Conservation (phyloP, 2,888 invertebrate species). For the Sabellastarte sp. region DNA sequence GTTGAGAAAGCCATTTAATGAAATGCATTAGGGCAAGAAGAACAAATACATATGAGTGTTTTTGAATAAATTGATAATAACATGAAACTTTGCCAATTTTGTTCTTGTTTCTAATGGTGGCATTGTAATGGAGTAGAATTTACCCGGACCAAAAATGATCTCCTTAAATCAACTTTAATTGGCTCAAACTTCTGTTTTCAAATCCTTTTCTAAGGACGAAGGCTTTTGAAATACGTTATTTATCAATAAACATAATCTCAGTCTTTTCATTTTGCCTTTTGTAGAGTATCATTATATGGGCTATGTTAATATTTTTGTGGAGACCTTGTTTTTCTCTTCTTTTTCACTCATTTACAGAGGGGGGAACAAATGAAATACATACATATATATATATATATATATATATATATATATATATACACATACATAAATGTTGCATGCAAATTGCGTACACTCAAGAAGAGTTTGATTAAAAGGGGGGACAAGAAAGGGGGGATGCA, state of each 20-base stretch:
- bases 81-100: background rate
- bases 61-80: background rate
- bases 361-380: background rate
- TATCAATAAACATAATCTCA: background rate
- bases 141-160: background rate
- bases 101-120: background rate
- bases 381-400: conserved; percentile 8
- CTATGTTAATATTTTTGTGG: background rate
- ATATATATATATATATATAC: conserved; percentile 12
- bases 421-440: conserved; percentile 1
- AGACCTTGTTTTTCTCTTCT: background rate
- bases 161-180: background rate
- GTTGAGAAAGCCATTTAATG: background rate
- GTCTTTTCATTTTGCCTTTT: background rate
- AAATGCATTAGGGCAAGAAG: conserved; percentile 5
- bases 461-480: background rate
- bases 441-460: conserved; percentile 5
- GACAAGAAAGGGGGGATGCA: too few species aligned
- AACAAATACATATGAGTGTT: background rate
- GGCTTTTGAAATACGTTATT: background rate
- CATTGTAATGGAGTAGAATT: background rate
- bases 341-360: too few species aligned
- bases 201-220: background rate
- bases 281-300: background rate
- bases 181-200: background rate